Base-by-base conservation (phyloP, 1,140 invertebrate genomes). In the Drosophila repleta region DNA sequence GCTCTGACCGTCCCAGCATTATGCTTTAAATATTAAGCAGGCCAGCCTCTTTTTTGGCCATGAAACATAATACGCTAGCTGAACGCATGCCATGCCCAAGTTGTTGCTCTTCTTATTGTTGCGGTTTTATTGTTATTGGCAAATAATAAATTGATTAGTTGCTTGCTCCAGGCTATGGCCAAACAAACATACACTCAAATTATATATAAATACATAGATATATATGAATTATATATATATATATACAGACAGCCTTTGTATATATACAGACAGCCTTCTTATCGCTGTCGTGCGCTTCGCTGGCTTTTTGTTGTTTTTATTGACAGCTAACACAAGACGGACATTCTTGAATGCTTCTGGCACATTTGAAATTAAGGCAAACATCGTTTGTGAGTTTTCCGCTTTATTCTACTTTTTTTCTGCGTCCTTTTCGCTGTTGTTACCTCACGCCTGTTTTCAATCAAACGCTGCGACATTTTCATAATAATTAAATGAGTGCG, bases 71-170 rank as follows among this genome's bases (percentile, higher is more conserved):
- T 75, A 64, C 48, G 48, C 43, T 72, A 67, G 57, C 74, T 75
- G 43, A 53, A 37, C 48, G 26, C 51, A 32, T 56, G 56, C 41
- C 74, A 67, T 74, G 74, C 52, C 21, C 29, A 68, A 64, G 49
- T 60, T 67, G 48, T 35, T 49, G 37, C 65, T 43, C 61, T 79
- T 49, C 57, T 85, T 80, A 43, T 41, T 63, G 52, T 61, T 48
- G 58, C 48, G 49, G 43, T 46, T 43, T 81, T 85, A 74, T 85
- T 84, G 81, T 75, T 73, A 65, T 78, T 78, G 78, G 63, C 74
- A 87, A 85, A 82, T 79, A 80, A 87, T 87, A 87, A 85, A 87
- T 85, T 85, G 82, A 85, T 85, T 85, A 82, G 71, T 69, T 85
- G 66, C 46, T 18, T 26, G 56, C 57, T 63, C n/a, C 35, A 39